These are phyloP conservation scores for Sphinx pinastri DNA, from an alignment of 2,888 invertebrate species.

Conservation along the genomic window DNA sequence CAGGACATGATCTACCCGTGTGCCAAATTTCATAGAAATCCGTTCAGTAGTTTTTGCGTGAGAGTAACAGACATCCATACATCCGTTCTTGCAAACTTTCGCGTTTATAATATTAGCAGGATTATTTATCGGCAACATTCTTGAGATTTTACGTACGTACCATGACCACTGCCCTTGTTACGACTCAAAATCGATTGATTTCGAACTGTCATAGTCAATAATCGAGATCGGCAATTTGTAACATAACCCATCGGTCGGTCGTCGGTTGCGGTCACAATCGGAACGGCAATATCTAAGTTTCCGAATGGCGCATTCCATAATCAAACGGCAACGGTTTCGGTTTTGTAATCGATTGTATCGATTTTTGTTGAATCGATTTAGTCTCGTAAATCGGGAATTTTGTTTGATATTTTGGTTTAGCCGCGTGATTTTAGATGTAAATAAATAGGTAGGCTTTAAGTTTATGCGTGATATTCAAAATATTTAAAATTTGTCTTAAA, in stretches of 20 bases:
- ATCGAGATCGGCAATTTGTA: conserved; percentile 49
- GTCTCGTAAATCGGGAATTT: background rate
- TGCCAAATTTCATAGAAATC: no score
- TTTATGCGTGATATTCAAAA: background rate
- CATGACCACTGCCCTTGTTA: background rate
- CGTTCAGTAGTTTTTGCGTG: no score
- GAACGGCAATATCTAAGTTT: conserved; percentile 27
- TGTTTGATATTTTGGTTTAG: background rate
- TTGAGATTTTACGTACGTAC: background rate
- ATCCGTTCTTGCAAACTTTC: no score
- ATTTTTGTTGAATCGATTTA: background rate
- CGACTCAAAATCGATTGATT: conserved; percentile 18
- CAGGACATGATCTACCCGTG: no score
- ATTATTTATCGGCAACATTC: no score
- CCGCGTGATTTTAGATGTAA: background rate
- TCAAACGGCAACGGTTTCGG: background rate
- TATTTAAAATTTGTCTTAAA: background rate
- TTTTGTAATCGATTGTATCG: conserved; percentile 8
- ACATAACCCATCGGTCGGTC: conserved; percentile 42
- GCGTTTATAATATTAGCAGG: no score
- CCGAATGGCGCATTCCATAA: conserved; percentile 22
- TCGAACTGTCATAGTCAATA: conserved; percentile 22
- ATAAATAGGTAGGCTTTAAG: background rate
- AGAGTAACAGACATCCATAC: no score
- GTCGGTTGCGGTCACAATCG: conserved; percentile 54